Percentiles rank a stretch among this genome's conserved stretches.
Evolutionary conservation across 1,140 invertebrate species (phyloP).

Genomic region (Bathynomus jamesi): DNA sequence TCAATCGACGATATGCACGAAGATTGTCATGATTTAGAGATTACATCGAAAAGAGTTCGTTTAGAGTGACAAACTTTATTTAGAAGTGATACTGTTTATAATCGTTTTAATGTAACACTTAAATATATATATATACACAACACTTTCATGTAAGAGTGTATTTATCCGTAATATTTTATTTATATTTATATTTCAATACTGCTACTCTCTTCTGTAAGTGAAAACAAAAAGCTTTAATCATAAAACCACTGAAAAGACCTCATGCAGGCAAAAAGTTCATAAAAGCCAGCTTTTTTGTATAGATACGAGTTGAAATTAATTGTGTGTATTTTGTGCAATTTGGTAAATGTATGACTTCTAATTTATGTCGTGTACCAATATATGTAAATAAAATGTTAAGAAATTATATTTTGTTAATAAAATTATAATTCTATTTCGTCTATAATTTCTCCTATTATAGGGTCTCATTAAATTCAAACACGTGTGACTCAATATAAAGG

Average conservation of each 20-base stretch:
- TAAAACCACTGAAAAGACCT: neutral
- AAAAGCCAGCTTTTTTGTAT: neutral
- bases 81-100: neutral
- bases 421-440: neutral
- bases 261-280: neutral
- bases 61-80: neutral
- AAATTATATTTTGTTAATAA: constrained; percentile 1
- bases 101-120: neutral
- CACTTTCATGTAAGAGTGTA: neutral
- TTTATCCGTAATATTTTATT: neutral
- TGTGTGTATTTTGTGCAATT: neutral
- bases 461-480: no score
- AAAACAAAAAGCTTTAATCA: neutral
- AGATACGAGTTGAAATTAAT: neutral
- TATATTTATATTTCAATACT: neutral
- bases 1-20: neutral
- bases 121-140: neutral
- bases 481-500: no score
- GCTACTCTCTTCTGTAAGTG: neutral
- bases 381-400: neutral
- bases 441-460: neutral
- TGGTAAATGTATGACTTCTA: neutral
- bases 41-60: neutral
- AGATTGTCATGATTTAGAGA: neutral
- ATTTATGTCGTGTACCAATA: neutral